phyloP scores from a whole-genome alignment of 2,797 vertebrate genomes.

The Pseudochaenichthys georgianus region DNA sequence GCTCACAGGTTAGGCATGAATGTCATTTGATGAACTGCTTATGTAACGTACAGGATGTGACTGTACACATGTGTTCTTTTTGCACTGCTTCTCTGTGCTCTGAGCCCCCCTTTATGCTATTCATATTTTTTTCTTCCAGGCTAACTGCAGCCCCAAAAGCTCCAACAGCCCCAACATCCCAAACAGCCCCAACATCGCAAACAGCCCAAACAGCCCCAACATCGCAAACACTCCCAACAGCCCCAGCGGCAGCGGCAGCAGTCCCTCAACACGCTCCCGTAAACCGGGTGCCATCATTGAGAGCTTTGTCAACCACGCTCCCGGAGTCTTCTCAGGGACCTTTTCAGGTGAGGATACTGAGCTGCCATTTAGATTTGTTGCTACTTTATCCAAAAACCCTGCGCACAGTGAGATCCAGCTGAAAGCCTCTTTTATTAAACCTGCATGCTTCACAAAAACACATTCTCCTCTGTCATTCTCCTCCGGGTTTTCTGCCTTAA shows the following conservation, averaged over 20 bases:
- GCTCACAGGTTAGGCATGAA: conserved; percentile 5
- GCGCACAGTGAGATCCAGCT: conserved; percentile 1
- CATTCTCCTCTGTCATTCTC: neutral
- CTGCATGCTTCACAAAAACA: conserved; percentile 8
- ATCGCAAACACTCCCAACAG: conserved; percentile 78
- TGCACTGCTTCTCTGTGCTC: neutral
- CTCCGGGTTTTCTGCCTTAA: neutral
- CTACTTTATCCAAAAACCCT: conserved; percentile 5
- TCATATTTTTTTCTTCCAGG: conserved; percentile 74
- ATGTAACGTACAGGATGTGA: conserved; percentile 1
- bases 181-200: conserved; percentile 71
- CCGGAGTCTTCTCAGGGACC: conserved; percentile 98
- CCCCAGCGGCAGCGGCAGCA: conserved; percentile 72
- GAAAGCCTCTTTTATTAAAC: conserved; percentile 28
- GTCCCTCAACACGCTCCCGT: conserved; percentile 87
- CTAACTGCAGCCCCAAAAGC: conserved; percentile 83
- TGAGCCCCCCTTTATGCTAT: neutral
- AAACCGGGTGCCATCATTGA: conserved; percentile 98
- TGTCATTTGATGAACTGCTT: conserved; percentile 1
- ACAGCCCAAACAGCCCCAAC: conserved; percentile 80
- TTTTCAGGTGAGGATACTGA: conserved; percentile 90
- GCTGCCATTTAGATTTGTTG: conserved; percentile 7
- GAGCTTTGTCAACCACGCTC: conserved; percentile 98
- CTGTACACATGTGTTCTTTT: neutral
- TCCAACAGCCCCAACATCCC: too few species aligned